phyloP scores from a whole-genome alignment of 2,113 vertebrate genomes.

The Psittacara wagleri region DNA sequence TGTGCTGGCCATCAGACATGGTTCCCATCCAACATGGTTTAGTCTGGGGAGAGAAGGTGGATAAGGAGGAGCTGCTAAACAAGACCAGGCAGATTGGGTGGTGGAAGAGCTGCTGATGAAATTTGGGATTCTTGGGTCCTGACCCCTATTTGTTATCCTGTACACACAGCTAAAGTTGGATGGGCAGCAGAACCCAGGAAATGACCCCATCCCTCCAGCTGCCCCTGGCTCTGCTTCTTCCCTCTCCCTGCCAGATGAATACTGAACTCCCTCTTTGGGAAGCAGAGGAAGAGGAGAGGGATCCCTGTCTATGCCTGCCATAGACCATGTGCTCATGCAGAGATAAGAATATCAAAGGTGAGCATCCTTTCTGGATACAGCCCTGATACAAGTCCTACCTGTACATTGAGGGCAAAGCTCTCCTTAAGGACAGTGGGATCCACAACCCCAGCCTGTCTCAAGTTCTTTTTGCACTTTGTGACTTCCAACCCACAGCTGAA shows the following conservation, averaged over 20 bases:
- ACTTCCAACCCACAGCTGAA: not conserved
- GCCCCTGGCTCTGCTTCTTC: not conserved
- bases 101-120: not conserved
- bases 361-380: not conserved
- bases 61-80: not conserved
- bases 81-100: not conserved
- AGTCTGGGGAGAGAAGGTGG: rapidly evolving
- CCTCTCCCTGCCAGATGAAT: not conserved
- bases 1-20: not conserved
- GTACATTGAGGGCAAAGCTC: not conserved
- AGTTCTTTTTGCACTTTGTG: not conserved
- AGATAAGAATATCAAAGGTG: not conserved
- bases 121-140: not conserved
- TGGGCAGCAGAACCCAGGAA: rapidly evolving
- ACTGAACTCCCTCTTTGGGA: not conserved
- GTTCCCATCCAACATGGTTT: rapidly evolving
- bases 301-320: not conserved
- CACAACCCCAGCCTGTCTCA: not conserved
- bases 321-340: not conserved
- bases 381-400: not conserved
- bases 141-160: not conserved
- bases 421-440: not conserved
- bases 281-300: not conserved
- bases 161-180: not conserved
- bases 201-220: not conserved